A percentile compares a stretch with the other conserved stretches of the same genome.
phyloP scores from a whole-genome alignment of 2,797 vertebrate species.

The Sebastes itinus region DNA sequence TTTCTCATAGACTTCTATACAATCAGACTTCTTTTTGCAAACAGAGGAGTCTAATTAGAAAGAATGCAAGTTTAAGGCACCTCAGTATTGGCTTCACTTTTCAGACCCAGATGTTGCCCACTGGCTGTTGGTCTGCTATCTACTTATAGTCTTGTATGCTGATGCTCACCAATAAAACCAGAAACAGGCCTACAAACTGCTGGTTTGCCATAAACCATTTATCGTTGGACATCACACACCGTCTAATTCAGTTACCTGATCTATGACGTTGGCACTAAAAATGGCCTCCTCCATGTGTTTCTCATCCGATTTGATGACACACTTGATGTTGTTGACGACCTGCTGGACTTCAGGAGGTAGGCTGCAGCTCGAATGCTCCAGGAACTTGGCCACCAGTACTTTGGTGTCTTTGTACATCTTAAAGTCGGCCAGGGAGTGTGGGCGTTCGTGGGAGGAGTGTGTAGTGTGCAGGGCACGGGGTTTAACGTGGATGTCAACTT shows the following conservation, averaged over 20 bases:
- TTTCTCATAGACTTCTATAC: no score
- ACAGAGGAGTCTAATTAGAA: no score
- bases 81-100: no score
- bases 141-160: not conserved
- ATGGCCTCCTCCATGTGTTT: slow-evolving; percentile 94
- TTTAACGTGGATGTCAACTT: slow-evolving; percentile 81
- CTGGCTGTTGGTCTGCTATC: no score
- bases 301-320: slow-evolving; percentile 92
- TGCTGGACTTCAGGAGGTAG: slow-evolving; percentile 92
- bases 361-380: slow-evolving; percentile 93
- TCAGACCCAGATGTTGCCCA: no score
- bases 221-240: not conserved
- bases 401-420: slow-evolving; percentile 94
- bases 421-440: slow-evolving; percentile 90
- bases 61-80: no score
- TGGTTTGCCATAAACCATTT: not conserved
- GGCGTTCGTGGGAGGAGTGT: slow-evolving; percentile 83
- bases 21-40: no score
- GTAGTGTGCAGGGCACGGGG: slow-evolving; percentile 71
- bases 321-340: slow-evolving; percentile 91
- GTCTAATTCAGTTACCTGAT: slow-evolving; percentile 83
- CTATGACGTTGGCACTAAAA: slow-evolving; percentile 90
- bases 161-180: not conserved
- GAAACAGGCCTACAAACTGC: not conserved
- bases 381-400: slow-evolving; percentile 94